Conservation (phyloP, 1,140 invertebrate species). For the Heliconius hewitsoni region DNA sequence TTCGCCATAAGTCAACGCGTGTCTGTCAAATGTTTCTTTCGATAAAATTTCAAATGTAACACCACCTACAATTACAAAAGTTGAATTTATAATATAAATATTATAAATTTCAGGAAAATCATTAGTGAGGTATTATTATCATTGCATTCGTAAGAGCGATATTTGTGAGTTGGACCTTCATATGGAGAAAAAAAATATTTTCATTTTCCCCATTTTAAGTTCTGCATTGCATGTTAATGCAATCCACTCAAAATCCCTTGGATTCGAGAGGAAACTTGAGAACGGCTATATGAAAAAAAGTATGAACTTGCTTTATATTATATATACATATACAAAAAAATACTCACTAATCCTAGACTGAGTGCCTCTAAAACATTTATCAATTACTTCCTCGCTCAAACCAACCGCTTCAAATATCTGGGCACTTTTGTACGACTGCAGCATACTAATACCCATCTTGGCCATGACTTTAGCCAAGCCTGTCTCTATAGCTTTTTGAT, state of each 20-base stretch:
- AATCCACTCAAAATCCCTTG: no score
- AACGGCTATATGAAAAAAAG: no score
- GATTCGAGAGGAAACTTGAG: no score
- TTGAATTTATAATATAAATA: no score
- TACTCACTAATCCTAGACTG: slow-evolving; percentile 90
- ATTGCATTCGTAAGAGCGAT: no score
- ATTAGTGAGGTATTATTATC: no score
- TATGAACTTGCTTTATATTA: no score
- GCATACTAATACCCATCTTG: slow-evolving; percentile 99
- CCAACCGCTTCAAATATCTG: slow-evolving; percentile 99
- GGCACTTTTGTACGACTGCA: slow-evolving; percentile 99
- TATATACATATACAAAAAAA: slow-evolving; percentile 15
- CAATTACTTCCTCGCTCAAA: slow-evolving; percentile 93
- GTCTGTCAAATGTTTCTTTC: slow-evolving; percentile 92
- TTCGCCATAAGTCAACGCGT: slow-evolving; percentile 89
- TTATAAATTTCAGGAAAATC: no score
- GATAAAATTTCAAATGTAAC: slow-evolving; percentile 94
- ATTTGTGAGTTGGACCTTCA: no score
- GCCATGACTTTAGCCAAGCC: slow-evolving; percentile 97
- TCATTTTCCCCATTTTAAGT: no score
- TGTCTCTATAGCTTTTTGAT: slow-evolving; percentile 86
- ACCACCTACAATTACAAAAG: slow-evolving; percentile 84
- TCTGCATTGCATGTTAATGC: no score
- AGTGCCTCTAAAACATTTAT: slow-evolving; percentile 97
- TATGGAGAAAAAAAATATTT: no score